Base-by-base conservation (phyloP, 1,140 invertebrate genomes). In the Phenacoccus solenopsis region DNA sequence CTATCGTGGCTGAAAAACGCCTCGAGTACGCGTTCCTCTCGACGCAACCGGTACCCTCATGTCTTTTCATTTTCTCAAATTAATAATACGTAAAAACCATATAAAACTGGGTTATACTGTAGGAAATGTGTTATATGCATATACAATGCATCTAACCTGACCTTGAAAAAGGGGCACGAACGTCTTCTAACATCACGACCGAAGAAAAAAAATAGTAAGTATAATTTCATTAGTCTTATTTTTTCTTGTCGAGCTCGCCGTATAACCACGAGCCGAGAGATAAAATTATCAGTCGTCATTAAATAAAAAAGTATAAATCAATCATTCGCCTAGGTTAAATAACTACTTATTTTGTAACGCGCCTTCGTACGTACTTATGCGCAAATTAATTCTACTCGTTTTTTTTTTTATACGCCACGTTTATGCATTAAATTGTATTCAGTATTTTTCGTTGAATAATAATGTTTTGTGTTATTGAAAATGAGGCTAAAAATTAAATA, bases 221-320 rank as follows among this genome's bases (percentile, higher is more conserved):
- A 49, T n/a, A n/a, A 49, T 49, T 49, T 49, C 38, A 49, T 49
- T 49, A 49, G 13, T 32, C 30, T 5, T 32, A 5, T 5, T 32
- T 7, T 32, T 32, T 32, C 5, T 32, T 7, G 13, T n/a, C 30
- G 30, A 32, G 30, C 13, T 7, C 30, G 30, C 13, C 5, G 38
- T 49, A 49, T 49, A 49, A 49, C 38, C 30, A 49, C 38, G 38
- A 49, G 38, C 5, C 16, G 38, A 3, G 38, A 49, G 38, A 49
- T 49, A 49, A 49, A 49, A 49, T 49, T 49, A 49, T 49, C 38
- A n/a, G 38, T 49, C 38, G 38, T 49, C 38, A n/a, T 49, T 49
- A 49, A 49, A 49, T 16, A 9, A 49, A n/a, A 49, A 49, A 3
- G 38, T 16, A 49, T 49, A 49, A 49, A 49, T 49, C 38, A 49